phyloP scores from a whole-genome alignment of 2,113 vertebrate genomes.

The Anarrhichthys ocellatus region DNA sequence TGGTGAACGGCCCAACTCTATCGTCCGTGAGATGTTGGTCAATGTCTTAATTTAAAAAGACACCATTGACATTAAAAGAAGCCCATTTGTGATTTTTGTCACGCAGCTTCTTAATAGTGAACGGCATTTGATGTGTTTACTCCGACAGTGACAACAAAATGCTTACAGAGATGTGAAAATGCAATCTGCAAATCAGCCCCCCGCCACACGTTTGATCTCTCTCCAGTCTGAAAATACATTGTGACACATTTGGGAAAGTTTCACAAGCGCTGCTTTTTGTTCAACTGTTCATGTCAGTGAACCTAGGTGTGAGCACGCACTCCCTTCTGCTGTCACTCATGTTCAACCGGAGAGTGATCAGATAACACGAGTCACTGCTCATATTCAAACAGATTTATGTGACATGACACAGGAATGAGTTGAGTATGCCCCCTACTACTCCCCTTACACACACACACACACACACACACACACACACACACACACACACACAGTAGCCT shows the following conservation, averaged over 20 bases:
- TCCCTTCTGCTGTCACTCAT: constrained; percentile 68
- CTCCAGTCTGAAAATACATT: constrained; percentile 41
- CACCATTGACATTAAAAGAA: constrained; percentile 29
- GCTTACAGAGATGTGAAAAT: constrained; percentile 24
- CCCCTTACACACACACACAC: constrained; percentile 17
- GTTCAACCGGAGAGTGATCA: constrained; percentile 65
- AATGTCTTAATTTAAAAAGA: constrained; percentile 47
- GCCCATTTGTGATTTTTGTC: constrained; percentile 2
- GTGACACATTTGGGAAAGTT: constrained; percentile 67
- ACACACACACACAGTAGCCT: constrained; percentile 46
- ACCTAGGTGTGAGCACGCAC: constrained; percentile 11
- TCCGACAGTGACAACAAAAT: constrained; percentile 32
- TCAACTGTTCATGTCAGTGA: constrained; percentile 30
- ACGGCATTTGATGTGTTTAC: constrained; percentile 35
- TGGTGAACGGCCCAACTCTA: constrained; percentile 1
- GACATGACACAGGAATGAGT: constrained; percentile 72
- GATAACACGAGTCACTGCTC: constrained; percentile 64
- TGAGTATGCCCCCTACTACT: constrained; percentile 52
- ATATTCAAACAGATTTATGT: constrained; percentile 73
- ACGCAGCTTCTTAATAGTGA: background rate
- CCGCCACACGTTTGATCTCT: background rate
- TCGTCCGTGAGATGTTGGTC: background rate
- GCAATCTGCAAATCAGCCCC: constrained; percentile 30
- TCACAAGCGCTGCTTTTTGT: constrained; percentile 27
- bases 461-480: constrained; percentile 36